phyloP scores from a whole-genome alignment of 2,888 invertebrate genomes.

The Rhagonycha fulva region DNA sequence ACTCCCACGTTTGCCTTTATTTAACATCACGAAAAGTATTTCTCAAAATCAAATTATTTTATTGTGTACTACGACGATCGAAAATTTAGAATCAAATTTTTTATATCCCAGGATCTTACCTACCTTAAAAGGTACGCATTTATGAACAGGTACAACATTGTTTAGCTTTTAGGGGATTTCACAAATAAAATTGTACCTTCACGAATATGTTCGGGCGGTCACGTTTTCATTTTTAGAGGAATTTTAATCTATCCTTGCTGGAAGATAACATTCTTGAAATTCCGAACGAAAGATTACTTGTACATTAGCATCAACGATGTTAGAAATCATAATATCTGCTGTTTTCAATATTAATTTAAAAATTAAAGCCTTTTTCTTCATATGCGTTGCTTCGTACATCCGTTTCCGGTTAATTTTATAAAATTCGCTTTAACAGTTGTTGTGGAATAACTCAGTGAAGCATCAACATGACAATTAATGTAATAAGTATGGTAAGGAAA shows the following conservation, averaged over 20 bases:
- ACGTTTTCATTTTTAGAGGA: slow-evolving; percentile 24
- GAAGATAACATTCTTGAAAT: neutral
- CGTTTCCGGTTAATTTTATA: neutral
- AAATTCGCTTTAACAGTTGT: neutral
- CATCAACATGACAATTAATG: neutral
- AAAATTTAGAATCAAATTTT: neutral
- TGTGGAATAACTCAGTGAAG: neutral
- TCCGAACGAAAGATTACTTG: neutral
- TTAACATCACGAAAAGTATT: neutral
- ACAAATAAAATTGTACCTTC: slow-evolving; percentile 8
- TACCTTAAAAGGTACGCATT: neutral
- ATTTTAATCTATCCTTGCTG: slow-evolving; percentile 21
- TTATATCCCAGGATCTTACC: neutral
- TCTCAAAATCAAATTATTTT: neutral
- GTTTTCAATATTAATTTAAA: neutral
- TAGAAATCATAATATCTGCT: neutral
- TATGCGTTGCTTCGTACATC: neutral
- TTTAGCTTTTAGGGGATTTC: neutral
- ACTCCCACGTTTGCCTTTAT: slow-evolving; percentile 26
- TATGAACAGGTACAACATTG: neutral
- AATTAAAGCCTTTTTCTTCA: neutral
- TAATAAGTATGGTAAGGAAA: neutral
- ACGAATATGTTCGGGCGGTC: slow-evolving; percentile 3
- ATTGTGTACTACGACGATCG: neutral
- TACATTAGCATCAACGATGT: neutral